Conservation (phyloP, 2,113 vertebrate genomes). For the Mormyrus iriodes region DNA sequence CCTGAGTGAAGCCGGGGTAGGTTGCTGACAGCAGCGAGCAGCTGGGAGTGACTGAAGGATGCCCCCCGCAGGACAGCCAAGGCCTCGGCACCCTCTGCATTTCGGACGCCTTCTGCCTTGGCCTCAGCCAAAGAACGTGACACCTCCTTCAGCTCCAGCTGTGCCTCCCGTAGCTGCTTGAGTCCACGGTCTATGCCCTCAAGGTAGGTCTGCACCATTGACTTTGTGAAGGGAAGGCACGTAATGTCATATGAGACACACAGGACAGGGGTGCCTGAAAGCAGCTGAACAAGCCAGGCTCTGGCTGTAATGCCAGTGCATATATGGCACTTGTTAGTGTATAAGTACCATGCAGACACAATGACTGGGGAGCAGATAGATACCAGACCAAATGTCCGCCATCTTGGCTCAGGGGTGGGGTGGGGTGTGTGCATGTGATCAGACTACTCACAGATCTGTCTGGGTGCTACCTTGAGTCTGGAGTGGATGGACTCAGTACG, state of each 20-base stretch:
- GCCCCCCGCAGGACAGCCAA: slow-evolving; percentile 65
- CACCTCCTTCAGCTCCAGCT: slow-evolving; percentile 59
- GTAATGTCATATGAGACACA: not conserved
- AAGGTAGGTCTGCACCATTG: slow-evolving; percentile 86
- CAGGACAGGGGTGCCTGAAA: not conserved
- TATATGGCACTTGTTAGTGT: not conserved
- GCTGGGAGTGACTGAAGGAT: slow-evolving; percentile 68
- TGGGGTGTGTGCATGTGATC: not conserved
- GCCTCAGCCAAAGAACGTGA: slow-evolving; percentile 65
- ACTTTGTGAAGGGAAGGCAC: slow-evolving; percentile 56
- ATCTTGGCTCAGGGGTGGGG: not conserved
- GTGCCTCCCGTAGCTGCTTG: slow-evolving; percentile 71
- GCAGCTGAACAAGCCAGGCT: not conserved
- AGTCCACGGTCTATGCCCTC: slow-evolving; percentile 81
- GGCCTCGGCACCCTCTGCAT: slow-evolving; percentile 46
- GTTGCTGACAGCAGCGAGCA: slow-evolving; percentile 75
- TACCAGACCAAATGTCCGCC: not conserved
- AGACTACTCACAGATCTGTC: not conserved
- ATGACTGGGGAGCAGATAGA: not conserved
- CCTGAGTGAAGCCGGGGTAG: slow-evolving; percentile 81
- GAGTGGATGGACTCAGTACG: slow-evolving; percentile 84
- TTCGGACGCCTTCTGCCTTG: slow-evolving; percentile 52
- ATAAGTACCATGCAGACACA: not conserved
- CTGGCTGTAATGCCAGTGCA: not conserved
- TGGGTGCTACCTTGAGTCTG: slow-evolving; percentile 76